Conservation (phyloP, 2,797 vertebrate species). For the Tamandua tetradactyla region DNA sequence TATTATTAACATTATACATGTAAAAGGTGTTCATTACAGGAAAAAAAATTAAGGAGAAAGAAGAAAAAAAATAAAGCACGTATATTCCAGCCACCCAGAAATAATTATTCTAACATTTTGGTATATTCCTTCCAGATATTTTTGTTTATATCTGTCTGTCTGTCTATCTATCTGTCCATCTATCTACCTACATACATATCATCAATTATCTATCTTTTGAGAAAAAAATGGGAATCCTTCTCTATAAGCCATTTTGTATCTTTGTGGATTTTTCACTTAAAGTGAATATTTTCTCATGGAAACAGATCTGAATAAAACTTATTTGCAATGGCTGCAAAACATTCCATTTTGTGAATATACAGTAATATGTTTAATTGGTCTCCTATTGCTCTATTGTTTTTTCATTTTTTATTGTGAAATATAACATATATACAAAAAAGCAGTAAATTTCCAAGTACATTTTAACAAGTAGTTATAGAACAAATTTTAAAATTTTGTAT, state of each 20-base stretch:
- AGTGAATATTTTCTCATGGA: background rate
- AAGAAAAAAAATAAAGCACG: background rate
- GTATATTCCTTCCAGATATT: background rate
- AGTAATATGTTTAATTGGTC: background rate
- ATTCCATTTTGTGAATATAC: background rate
- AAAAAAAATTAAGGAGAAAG: background rate
- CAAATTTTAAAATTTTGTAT: too few relatives aligned
- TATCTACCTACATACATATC: background rate
- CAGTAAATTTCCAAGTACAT: too few relatives aligned
- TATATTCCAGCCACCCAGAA: background rate
- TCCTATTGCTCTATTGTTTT: too few relatives aligned
- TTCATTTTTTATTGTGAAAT: too few relatives aligned
- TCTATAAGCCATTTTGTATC: background rate
- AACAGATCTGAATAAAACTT: background rate
- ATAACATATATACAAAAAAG: too few relatives aligned
- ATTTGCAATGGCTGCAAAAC: background rate
- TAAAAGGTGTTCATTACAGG: background rate
- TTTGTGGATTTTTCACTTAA: background rate
- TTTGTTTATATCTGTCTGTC: background rate
- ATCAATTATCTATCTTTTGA: background rate
- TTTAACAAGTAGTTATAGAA: too few relatives aligned
- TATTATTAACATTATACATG: background rate
- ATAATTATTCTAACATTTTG: background rate
- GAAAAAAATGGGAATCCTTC: background rate
- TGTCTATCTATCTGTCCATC: background rate